Base-by-base conservation (phyloP, 2,797 vertebrate species). In the Girardinus metallicus region DNA sequence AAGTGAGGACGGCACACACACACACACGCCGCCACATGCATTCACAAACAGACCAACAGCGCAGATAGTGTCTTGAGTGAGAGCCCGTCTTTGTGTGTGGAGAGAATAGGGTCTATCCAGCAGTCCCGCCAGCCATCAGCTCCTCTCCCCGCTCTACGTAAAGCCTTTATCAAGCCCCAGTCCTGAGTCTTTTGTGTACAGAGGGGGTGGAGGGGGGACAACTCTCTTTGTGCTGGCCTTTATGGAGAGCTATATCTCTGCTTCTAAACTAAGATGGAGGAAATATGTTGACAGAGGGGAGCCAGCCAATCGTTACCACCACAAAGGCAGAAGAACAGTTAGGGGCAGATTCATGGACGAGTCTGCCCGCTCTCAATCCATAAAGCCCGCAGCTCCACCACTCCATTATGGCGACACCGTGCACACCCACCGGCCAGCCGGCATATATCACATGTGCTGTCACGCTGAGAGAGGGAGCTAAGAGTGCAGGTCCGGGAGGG, bases 331-430 rank as follows among this genome's bases (percentile, higher is more conserved):
- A 88, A 79, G 91, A 95, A 91, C 92, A 89, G 93, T 94, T 93
- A 94, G 90, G 91, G 83, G 90, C 90, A 95, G 94, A 96, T 96
- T 95, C 94, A 96, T 95, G 92, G 93, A 92, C 16, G 83, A 77
- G 84, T 85, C 86, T 15, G 79, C 87, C 85, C 73, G 70, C 91
- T 92, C 88, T 92, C 94, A 79, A 93, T 95, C 94, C 79, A 93
- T 94, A 94, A 95, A 70, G 92, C 91, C 88, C 74, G 87, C 92
- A 88, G 94, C 90, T 94, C 94, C 88, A 93, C 92, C 93, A 90
- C 94, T 95, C 93, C 93, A 95, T 95, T 95, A 95, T 92, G 85
- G 89, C 74, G 88, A 92, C 91, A 82, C 90, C 81, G 75, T 85
- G 86, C 90, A 80, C 87, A 87, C 88, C 91, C 87, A 76, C 89